These are phyloP conservation scores for Butorides virescens DNA, from an alignment of 2,113 vertebrate species.

Conservation along the genomic window DNA sequence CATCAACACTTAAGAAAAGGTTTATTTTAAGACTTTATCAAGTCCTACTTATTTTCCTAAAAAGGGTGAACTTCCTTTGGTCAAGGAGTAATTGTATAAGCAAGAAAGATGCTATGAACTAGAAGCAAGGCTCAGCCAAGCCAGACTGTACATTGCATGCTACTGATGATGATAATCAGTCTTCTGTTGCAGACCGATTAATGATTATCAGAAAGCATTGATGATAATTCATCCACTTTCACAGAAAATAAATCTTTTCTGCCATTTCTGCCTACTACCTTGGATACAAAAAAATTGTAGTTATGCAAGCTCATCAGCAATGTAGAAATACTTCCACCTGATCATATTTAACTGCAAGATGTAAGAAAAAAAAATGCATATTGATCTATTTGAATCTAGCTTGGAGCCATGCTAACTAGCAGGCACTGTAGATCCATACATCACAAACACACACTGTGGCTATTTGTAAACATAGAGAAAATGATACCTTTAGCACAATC, in stretches of 20 bases:
- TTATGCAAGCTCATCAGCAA: background rate
- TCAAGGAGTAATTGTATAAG: background rate
- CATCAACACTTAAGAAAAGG: background rate
- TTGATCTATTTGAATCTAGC: background rate
- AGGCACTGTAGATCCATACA: background rate
- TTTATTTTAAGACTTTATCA: constrained; percentile 10
- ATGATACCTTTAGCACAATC: constrained; percentile 96
- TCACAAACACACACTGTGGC: background rate
- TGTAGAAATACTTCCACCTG: background rate
- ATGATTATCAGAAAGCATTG: constrained; percentile 51
- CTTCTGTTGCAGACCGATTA: constrained; percentile 52
- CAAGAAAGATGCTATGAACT: constrained; percentile 10
- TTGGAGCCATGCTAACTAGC: background rate
- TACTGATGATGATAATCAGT: constrained; percentile 31
- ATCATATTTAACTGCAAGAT: background rate
- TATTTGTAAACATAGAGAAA: constrained; percentile 6
- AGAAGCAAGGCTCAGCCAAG: constrained; percentile 14
- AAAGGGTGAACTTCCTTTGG: constrained; percentile 1
- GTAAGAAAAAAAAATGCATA: background rate
- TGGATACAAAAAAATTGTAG: constrained; percentile 21
- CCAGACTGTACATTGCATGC: constrained; percentile 39
- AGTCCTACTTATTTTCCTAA: background rate
- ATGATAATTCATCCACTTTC: constrained; percentile 50
- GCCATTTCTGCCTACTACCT: constrained; percentile 38
- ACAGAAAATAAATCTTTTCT: constrained; percentile 59